Evolutionary conservation across 1,140 invertebrate species (phyloP).

Genomic region (Pomacea maculata): DNA sequence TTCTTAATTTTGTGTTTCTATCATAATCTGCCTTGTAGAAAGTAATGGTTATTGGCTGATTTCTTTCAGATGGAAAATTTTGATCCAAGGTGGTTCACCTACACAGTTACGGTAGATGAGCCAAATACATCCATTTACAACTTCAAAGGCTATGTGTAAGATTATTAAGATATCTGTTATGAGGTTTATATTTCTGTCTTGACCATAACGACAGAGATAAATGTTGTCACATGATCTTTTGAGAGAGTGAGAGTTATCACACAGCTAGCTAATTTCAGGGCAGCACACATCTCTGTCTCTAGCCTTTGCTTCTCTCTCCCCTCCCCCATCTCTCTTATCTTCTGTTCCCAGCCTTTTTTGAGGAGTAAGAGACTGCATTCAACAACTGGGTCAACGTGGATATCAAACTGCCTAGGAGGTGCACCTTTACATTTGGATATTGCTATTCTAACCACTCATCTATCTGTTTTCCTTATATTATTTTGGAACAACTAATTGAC

Average conservation of each 20-base stretch:
- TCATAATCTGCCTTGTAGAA: too few relatives aligned
- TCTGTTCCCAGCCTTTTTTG: background rate
- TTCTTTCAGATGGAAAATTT: conserved; percentile 76
- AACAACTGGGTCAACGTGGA: too few relatives aligned
- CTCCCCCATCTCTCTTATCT: background rate
- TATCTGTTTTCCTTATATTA: background rate
- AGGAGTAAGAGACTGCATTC: too few relatives aligned
- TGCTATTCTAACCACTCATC: background rate
- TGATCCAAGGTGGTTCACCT: conserved; percentile 82
- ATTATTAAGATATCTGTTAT: conserved; percentile 16
- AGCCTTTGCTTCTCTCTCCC: background rate
- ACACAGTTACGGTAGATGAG: conserved; percentile 87
- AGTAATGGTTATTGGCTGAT: background rate
- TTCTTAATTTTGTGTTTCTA: too few relatives aligned
- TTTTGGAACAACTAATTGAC: too few relatives aligned
- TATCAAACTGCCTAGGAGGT: too few relatives aligned
- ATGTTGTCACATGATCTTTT: too few relatives aligned
- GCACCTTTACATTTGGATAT: too few relatives aligned
- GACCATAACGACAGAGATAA: too few relatives aligned
- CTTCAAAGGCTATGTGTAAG: conserved; percentile 86
- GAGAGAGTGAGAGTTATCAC: too few relatives aligned
- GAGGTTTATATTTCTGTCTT: too few relatives aligned
- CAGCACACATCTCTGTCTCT: background rate
- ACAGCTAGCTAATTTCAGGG: too few relatives aligned
- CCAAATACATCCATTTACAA: conserved; percentile 96